Percentiles rank a stretch among this genome's conserved stretches.
Conservation (phyloP, 2,797 vertebrate genomes). For the Propithecus perrieri region DNA sequence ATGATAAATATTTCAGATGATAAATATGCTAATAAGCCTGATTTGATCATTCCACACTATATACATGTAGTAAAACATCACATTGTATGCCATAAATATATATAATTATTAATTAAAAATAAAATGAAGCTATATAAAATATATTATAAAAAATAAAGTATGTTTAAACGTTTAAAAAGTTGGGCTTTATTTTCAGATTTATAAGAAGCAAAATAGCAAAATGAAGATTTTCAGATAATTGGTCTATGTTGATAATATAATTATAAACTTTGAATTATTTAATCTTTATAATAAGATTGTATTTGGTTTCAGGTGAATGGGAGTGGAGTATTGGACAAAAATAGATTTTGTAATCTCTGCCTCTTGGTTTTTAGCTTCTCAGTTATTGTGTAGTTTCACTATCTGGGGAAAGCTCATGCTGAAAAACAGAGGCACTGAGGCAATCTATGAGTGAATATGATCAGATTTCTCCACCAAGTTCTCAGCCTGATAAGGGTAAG, state of each 20-base stretch:
- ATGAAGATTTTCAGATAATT: constrained; percentile 82
- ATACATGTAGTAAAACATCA: neutral
- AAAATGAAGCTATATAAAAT: neutral
- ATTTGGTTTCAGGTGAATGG: constrained; percentile 81
- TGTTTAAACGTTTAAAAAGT: constrained; percentile 78
- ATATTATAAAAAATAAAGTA: neutral
- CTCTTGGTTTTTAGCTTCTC: constrained; percentile 89
- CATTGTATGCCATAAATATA: neutral
- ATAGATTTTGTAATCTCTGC: constrained; percentile 89
- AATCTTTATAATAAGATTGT: constrained; percentile 50
- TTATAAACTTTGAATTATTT: constrained; percentile 37
- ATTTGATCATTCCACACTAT: neutral
- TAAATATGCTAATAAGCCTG: neutral
- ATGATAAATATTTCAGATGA: neutral
- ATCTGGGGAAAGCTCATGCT: constrained; percentile 89
- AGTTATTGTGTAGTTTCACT: constrained; percentile 88
- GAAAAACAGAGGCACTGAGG: constrained; percentile 84
- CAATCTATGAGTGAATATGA: constrained; percentile 77
- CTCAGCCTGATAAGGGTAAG: constrained; percentile 79
- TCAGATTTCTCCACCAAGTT: constrained; percentile 24
- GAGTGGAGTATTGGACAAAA: constrained; percentile 79
- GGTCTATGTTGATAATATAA: neutral
- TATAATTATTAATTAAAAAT: neutral
- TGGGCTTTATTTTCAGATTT: constrained; percentile 85
- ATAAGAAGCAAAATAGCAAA: constrained; percentile 78